These are phyloP conservation scores for Rhagoletis zephyria DNA, from an alignment of 1,140 invertebrate species.

Conservation along the genomic window DNA sequence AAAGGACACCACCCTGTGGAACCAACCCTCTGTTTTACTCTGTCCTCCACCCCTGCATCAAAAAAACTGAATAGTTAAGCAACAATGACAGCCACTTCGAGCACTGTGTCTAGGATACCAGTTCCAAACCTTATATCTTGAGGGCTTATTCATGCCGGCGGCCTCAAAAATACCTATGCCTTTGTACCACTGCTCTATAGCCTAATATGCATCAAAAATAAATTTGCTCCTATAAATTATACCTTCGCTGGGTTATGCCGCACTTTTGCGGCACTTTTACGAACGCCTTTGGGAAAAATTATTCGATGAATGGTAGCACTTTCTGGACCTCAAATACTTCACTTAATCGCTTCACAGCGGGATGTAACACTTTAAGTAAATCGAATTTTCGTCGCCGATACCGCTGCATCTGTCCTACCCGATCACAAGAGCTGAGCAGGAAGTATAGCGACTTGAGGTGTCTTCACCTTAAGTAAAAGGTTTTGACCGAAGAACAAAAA, in stretches of 20 bases:
- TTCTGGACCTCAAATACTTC: conserved; percentile 41
- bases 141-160: too few species aligned
- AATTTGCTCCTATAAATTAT: too few species aligned
- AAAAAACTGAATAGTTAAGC: too few species aligned
- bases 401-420: neutral
- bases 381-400: conserved; percentile 51
- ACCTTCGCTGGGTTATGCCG: neutral
- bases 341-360: conserved; percentile 62
- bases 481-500: neutral
- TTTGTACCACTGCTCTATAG: too few species aligned
- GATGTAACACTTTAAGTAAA: conserved; percentile 58
- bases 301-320: conserved; percentile 56
- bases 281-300: neutral
- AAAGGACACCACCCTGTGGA: too few species aligned
- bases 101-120: too few species aligned
- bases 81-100: too few species aligned
- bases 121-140: too few species aligned
- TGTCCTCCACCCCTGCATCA: too few species aligned
- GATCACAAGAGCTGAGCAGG: neutral
- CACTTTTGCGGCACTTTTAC: conserved; percentile 13
- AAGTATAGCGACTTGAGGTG: neutral
- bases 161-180: too few species aligned
- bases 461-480: neutral
- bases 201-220: too few species aligned
- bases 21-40: too few species aligned